Evolutionary conservation across 2,113 vertebrate genomes (phyloP).

Genomic region (Archocentrus centrarchus): DNA sequence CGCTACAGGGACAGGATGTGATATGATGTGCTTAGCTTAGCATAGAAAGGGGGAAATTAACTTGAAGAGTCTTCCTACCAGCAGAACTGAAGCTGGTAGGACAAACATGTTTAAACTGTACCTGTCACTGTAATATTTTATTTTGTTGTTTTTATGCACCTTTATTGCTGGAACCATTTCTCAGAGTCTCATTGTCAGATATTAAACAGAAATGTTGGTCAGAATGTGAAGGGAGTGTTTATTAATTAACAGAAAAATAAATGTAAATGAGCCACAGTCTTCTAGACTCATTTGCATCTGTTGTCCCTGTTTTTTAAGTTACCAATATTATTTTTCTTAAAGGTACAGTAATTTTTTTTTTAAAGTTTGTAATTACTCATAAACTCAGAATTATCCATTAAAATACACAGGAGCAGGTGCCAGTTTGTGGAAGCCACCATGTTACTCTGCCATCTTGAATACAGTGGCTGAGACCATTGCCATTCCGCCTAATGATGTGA

Average conservation of each 20-base stretch:
- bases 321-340: no score
- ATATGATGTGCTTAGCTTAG: slow-evolving; percentile 21
- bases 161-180: not conserved
- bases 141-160: not conserved
- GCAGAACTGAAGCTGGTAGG: no score
- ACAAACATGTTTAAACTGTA: not conserved
- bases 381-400: no score
- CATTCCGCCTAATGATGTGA: no score
- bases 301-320: not conserved
- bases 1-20: not conserved
- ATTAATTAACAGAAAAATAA: not conserved
- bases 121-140: not conserved
- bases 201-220: not conserved
- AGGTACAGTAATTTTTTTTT: no score
- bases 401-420: no score
- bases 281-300: not conserved
- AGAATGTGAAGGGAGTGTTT: not conserved
- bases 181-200: not conserved
- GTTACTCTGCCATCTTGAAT: no score
- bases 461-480: no score
- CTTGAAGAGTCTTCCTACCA: not conserved
- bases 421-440: no score
- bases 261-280: not conserved
- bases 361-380: no score
- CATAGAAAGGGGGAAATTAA: not conserved